phyloP scores from a whole-genome alignment of 2,888 invertebrate species.

The Corbicula japonica region DNA sequence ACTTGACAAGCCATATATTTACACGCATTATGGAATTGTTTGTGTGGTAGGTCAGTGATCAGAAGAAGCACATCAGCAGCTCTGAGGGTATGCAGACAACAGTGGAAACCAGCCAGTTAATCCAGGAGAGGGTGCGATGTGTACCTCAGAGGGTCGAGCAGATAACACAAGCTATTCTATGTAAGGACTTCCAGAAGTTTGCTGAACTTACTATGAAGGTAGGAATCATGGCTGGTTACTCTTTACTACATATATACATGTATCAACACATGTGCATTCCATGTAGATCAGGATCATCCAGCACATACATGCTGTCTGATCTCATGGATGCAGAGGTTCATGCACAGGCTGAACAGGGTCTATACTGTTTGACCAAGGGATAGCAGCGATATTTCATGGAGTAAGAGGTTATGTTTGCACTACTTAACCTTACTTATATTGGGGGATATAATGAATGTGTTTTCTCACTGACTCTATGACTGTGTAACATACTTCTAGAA shows the following conservation, averaged over 20 bases:
- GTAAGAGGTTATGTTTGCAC: too few relatives aligned
- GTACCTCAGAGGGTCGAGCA: conserved; percentile 91
- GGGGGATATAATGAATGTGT: too few relatives aligned
- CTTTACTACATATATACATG: not conserved
- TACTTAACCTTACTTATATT: too few relatives aligned
- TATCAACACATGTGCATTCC: not conserved
- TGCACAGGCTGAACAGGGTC: too few relatives aligned
- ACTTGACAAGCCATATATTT: too few relatives aligned
- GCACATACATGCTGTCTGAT: too few relatives aligned
- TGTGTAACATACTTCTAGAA: too few relatives aligned
- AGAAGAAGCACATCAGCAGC: conserved; percentile 94
- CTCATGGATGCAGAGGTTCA: too few relatives aligned
- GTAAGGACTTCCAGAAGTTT: conserved; percentile 93
- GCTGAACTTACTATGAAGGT: conserved; percentile 97
- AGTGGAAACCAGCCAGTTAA: conserved; percentile 93
- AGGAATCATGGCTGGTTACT: conserved; percentile 8
- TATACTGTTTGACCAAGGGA: too few relatives aligned
- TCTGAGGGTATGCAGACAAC: conserved; percentile 95
- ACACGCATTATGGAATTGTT: not conserved
- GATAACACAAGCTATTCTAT: conserved; percentile 90
- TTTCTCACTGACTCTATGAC: too few relatives aligned
- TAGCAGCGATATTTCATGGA: too few relatives aligned
- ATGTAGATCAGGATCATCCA: too few relatives aligned
- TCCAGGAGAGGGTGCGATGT: conserved; percentile 91
- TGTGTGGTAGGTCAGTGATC: conserved; percentile 88